These are phyloP conservation scores for Neodiprion virginianus DNA, from an alignment of 1,140 invertebrate genomes.

Conservation along the genomic window DNA sequence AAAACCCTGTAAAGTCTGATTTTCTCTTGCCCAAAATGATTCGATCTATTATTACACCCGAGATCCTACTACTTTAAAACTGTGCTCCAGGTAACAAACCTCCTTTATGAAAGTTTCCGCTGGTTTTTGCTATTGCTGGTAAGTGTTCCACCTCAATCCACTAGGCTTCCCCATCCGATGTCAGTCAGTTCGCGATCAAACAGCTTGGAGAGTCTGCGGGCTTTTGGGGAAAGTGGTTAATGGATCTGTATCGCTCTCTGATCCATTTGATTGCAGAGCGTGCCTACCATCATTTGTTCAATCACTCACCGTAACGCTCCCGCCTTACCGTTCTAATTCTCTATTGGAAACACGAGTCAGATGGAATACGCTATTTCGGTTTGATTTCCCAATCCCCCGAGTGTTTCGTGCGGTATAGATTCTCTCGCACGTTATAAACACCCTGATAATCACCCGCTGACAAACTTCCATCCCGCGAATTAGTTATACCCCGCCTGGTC, in stretches of 20 bases:
- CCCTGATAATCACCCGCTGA: background rate
- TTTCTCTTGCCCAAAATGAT: no score
- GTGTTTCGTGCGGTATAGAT: background rate
- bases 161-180: no score
- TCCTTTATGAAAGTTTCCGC: no score
- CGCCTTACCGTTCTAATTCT: background rate
- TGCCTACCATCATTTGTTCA: no score
- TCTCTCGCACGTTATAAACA: background rate
- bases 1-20: no score
- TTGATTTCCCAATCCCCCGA: background rate
- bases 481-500: background rate
- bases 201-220: background rate
- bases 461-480: background rate
- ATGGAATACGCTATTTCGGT: background rate
- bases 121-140: no score
- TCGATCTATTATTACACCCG: no score
- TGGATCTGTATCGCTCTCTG: background rate
- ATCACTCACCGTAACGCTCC: no score
- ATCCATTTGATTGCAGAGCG: background rate
- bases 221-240: background rate
- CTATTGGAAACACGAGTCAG: background rate
- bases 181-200: background rate
- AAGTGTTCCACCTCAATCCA: no score
- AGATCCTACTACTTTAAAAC: no score
- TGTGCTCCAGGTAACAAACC: no score